Evolutionary conservation across 2,113 vertebrate species (phyloP).

Genomic region (Macroglossus sobrinus): DNA sequence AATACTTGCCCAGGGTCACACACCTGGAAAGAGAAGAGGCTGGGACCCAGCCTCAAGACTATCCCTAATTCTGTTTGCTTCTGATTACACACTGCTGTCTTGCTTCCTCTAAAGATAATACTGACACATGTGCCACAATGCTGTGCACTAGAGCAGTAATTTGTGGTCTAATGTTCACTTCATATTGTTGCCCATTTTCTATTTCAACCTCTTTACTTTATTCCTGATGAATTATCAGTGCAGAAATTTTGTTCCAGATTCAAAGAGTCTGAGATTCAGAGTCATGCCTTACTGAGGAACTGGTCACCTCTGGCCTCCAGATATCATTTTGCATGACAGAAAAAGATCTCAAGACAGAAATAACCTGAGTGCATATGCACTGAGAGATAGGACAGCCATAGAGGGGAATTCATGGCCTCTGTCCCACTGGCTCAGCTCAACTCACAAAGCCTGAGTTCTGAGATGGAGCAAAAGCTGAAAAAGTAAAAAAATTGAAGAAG

Average conservation of each 20-base stretch:
- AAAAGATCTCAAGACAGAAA: background rate
- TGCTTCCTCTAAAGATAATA: background rate
- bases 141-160: rapidly evolving
- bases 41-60: rapidly evolving
- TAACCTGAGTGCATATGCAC: background rate
- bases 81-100: too few species aligned
- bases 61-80: too few species aligned
- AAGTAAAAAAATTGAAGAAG: too few species aligned
- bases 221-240: background rate
- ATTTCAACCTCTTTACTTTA: background rate
- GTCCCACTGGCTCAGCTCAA: background rate
- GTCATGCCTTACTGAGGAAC: background rate
- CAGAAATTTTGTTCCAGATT: background rate
- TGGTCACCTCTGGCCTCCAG: background rate
- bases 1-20: background rate
- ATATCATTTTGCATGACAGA: background rate
- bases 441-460: background rate
- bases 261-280: background rate
- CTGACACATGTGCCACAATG: background rate
- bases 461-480: background rate
- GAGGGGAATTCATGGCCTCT: background rate
- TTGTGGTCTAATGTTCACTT: background rate
- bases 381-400: background rate
- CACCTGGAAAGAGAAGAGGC: background rate
- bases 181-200: too few species aligned